These are phyloP conservation scores for Poeciliopsis retropinna DNA, from an alignment of 2,113 vertebrate genomes.

Conservation along the genomic window DNA sequence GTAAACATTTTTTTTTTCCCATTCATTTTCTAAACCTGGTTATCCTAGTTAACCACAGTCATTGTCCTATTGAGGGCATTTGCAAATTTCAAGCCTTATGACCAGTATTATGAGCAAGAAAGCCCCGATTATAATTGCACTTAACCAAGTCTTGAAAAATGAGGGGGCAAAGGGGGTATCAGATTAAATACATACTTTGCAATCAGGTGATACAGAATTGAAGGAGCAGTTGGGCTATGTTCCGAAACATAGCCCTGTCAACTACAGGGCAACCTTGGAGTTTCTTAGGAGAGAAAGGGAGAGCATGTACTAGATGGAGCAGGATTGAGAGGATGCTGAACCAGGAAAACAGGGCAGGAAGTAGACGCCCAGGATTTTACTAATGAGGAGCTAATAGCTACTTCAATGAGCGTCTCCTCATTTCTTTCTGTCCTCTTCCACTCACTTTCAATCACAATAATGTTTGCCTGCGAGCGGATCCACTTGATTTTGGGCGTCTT, in stretches of 20 bases:
- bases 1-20: background rate
- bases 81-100: slow-evolving; percentile 50
- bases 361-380: slow-evolving; percentile 58
- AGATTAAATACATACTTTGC: slow-evolving; percentile 38
- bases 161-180: slow-evolving; percentile 41
- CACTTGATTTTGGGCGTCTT: slow-evolving; percentile 94
- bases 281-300: slow-evolving; percentile 48
- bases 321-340: slow-evolving; percentile 47
- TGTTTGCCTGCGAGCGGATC: slow-evolving; percentile 93
- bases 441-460: slow-evolving; percentile 96
- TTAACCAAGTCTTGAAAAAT: slow-evolving; percentile 8
- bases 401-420: slow-evolving; percentile 42
- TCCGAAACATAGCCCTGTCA: slow-evolving; percentile 28
- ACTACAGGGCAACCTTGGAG: slow-evolving; percentile 45
- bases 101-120: slow-evolving; percentile 57
- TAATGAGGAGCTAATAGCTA: slow-evolving; percentile 48
- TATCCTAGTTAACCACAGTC: background rate
- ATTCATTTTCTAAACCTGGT: background rate
- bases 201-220: slow-evolving; percentile 21
- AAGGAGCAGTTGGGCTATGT: slow-evolving; percentile 13
- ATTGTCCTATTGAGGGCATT: slow-evolving; percentile 14
- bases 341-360: slow-evolving; percentile 68
- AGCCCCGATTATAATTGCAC: background rate
- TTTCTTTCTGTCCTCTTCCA: slow-evolving; percentile 64
- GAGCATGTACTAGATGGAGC: slow-evolving; percentile 50